Evolutionary conservation across 2,113 vertebrate genomes (phyloP).

Genomic region (Chascanopsetta lugubris): DNA sequence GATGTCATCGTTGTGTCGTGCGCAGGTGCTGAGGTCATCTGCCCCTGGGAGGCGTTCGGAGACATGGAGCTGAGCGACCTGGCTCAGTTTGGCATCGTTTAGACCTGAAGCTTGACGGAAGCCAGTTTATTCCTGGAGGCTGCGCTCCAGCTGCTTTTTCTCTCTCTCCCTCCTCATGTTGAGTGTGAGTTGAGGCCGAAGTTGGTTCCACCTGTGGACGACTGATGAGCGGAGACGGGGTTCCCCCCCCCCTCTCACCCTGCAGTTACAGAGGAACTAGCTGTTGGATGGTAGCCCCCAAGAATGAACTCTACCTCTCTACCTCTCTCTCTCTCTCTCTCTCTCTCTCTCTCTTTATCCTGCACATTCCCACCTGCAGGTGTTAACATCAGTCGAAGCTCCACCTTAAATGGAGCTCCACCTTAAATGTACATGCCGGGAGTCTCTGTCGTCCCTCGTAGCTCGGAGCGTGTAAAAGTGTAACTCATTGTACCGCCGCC

Average conservation of each 20-base stretch:
- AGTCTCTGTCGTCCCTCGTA: slow-evolving; percentile 5
- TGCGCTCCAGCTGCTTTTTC: slow-evolving; percentile 35
- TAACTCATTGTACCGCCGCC: slow-evolving; percentile 27
- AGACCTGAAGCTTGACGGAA: slow-evolving; percentile 27
- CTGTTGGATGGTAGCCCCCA: slow-evolving; percentile 33
- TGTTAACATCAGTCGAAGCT: slow-evolving; percentile 18
- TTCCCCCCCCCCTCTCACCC: too few species aligned
- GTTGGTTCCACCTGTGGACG: background rate
- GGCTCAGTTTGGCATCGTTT: slow-evolving; percentile 89
- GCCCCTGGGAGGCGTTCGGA: slow-evolving; percentile 90
- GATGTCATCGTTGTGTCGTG: background rate
- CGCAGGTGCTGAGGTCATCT: slow-evolving; percentile 76
- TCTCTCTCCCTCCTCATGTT: background rate
- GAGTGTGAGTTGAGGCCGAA: background rate
- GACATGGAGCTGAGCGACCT: slow-evolving; percentile 89
- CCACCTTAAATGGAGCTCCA: background rate
- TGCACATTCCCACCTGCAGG: background rate
- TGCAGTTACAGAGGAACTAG: slow-evolving; percentile 4
- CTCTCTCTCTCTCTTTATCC: background rate
- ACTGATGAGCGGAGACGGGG: background rate
- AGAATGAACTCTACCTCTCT: too few species aligned
- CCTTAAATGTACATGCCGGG: background rate
- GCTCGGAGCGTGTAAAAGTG: slow-evolving; percentile 32
- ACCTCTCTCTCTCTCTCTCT: too few species aligned
- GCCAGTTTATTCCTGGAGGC: slow-evolving; percentile 25